Percentiles rank a stretch among this genome's conserved stretches.
Evolutionary conservation across 2,113 vertebrate species (phyloP).

Genomic region (Lagopus leucura): DNA sequence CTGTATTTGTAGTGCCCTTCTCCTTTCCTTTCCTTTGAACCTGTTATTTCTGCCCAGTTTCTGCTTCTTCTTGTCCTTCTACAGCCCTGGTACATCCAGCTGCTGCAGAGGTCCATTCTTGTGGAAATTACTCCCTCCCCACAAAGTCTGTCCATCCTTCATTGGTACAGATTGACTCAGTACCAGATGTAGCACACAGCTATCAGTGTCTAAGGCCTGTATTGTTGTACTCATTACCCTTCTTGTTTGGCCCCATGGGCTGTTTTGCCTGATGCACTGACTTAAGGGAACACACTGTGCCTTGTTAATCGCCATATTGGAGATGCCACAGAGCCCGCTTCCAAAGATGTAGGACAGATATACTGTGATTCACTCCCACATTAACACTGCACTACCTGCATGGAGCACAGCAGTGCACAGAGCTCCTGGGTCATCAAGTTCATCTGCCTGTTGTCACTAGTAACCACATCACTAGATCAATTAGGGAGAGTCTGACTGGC

Average conservation of each 20-base stretch:
- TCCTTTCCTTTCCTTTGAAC: neutral
- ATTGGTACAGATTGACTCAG: neutral
- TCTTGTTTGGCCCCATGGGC: fast-evolving
- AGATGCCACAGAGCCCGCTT: neutral
- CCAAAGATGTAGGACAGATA: neutral
- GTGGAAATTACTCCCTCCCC: neutral
- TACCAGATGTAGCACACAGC: neutral
- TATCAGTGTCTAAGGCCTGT: neutral
- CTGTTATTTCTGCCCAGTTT: neutral
- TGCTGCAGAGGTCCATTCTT: neutral
- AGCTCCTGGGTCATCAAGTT: constrained; percentile 39
- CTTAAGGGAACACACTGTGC: neutral
- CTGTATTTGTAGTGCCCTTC: neutral
- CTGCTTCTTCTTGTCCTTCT: neutral
- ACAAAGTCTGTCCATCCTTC: neutral
- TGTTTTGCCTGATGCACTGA: neutral
- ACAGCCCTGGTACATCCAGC: neutral
- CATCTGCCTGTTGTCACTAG: constrained; percentile 13
- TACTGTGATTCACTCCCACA: neutral
- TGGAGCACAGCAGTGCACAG: neutral
- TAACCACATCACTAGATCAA: constrained; percentile 64
- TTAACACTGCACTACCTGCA: neutral
- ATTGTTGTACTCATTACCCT: neutral
- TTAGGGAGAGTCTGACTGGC: constrained; percentile 44
- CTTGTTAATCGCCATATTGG: neutral